A percentile compares a stretch with the other conserved stretches of the same genome.
Evolutionary conservation across 2,113 vertebrate genomes (phyloP).

Genomic region (Rissa tridactyla): DNA sequence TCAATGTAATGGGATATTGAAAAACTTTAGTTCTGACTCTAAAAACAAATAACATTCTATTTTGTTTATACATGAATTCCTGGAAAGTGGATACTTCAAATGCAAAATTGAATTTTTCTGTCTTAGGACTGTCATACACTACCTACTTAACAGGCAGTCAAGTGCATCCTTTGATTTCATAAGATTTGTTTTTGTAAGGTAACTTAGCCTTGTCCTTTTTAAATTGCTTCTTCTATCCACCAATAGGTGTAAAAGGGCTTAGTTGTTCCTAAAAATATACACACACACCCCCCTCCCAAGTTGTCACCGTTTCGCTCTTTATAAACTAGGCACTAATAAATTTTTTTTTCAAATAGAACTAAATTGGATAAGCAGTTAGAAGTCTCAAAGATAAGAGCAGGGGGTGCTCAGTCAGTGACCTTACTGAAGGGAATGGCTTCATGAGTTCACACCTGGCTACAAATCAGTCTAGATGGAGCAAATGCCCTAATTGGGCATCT

Average conservation of each 20-base stretch:
- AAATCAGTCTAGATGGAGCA: not conserved
- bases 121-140: not conserved
- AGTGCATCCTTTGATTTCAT: not conserved
- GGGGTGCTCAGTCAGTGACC: not conserved
- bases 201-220: not conserved
- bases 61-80: not conserved
- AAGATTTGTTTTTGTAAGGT: not conserved
- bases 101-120: not conserved
- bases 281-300: accelerated
- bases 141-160: not conserved
- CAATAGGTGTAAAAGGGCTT: not conserved
- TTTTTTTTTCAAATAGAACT: not conserved
- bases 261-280: not conserved
- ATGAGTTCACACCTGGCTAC: not conserved
- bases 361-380: not conserved
- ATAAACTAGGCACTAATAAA: not conserved
- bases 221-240: not conserved
- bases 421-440: not conserved
- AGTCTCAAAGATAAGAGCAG: not conserved
- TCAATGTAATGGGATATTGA: not conserved
- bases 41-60: not conserved
- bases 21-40: not conserved
- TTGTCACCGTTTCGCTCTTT: not conserved
- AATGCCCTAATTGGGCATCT: not conserved
- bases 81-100: not conserved